Conservation (phyloP, 2,888 invertebrate genomes). For the Abrostola tripartita region DNA sequence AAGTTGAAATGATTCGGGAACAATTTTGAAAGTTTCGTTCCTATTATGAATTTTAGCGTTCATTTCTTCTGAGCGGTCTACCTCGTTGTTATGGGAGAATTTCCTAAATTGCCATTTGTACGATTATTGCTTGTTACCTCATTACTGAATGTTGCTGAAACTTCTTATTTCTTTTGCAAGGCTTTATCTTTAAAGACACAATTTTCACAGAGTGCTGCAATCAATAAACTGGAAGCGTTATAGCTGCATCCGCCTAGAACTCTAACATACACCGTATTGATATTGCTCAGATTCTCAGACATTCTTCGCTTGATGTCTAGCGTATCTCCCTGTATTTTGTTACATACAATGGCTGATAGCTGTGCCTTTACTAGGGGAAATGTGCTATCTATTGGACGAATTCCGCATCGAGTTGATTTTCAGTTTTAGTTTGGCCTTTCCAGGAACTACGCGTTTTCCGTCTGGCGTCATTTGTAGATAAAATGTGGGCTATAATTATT, state of each 20-base stretch:
- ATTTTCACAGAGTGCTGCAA: conserved; percentile 25
- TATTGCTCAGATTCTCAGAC: background rate
- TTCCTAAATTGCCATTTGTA: background rate
- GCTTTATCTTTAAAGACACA: background rate
- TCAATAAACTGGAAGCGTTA: conserved; percentile 47
- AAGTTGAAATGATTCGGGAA: conserved; percentile 13
- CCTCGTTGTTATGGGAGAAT: background rate
- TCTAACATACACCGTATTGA: conserved; percentile 4
- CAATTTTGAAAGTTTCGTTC: conserved; percentile 12
- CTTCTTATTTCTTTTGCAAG: background rate
- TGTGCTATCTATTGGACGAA: too few species aligned
- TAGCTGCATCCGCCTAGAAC: conserved; percentile 23
- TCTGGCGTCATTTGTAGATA: too few species aligned
- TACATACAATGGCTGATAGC: conserved; percentile 1
- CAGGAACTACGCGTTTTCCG: too few species aligned
- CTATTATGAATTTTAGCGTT: conserved; percentile 28
- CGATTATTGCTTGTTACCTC: background rate
- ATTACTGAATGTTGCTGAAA: background rate
- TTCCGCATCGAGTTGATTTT: too few species aligned
- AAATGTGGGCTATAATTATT: too few species aligned
- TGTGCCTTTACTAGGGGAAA: background rate
- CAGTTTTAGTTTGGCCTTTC: too few species aligned
- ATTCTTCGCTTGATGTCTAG: background rate
- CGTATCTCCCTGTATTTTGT: background rate
- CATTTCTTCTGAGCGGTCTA: background rate